Percentiles rank a stretch among this genome's conserved stretches.
Evolutionary conservation across 2,888 invertebrate genomes (phyloP).

Genomic region (Stomorhina lunata): DNA sequence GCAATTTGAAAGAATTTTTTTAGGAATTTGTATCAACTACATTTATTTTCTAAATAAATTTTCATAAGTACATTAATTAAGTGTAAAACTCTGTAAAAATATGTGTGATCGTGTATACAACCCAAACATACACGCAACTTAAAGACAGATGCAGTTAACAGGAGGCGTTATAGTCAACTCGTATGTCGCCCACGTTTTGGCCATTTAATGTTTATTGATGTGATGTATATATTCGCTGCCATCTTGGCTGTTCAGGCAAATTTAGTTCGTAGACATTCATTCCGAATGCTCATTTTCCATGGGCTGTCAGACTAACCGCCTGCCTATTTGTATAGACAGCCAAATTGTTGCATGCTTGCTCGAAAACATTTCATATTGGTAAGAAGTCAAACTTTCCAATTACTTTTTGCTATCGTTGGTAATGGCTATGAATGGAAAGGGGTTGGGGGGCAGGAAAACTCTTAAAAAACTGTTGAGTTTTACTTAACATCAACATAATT

Average conservation of each 20-base stretch:
- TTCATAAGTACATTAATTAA: neutral
- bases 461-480: conserved; percentile 55
- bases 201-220: conserved; percentile 58
- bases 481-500: conserved; percentile 55
- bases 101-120: neutral
- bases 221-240: conserved; percentile 54
- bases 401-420: neutral
- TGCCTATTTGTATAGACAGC: neutral
- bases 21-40: neutral
- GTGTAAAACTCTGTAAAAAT: neutral
- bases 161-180: conserved; percentile 52
- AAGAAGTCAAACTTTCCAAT: conserved; percentile 45
- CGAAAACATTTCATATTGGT: neutral
- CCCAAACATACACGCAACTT: conserved; percentile 13
- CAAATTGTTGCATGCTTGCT: conserved; percentile 24
- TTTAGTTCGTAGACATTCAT: too few species aligned
- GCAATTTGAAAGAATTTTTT: too few species aligned
- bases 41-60: neutral
- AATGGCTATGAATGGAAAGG: too few species aligned
- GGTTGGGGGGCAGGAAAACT: too few species aligned
- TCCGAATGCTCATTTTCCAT: neutral
- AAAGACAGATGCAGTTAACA: conserved; percentile 25
- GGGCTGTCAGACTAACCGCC: neutral
- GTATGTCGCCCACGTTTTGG: conserved; percentile 59
- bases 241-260: conserved; percentile 38